A percentile compares a stretch with the other conserved stretches of the same genome.
These are phyloP conservation scores for Pollicipes pollicipes DNA, from an alignment of 1,140 invertebrate species.

Conservation along the genomic window DNA sequence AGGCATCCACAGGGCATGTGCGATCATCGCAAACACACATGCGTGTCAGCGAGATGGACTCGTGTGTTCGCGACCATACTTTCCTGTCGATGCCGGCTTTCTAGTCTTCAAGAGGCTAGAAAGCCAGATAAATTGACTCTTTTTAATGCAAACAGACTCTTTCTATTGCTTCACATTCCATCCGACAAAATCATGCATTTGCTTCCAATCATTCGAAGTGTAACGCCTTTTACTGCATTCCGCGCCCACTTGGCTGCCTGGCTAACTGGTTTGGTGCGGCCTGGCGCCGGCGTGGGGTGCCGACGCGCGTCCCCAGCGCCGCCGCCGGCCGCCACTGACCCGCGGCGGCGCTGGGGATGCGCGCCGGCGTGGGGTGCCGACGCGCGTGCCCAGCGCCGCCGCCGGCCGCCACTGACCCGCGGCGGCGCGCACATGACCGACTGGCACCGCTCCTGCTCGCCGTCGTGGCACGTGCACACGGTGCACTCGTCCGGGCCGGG, in stretches of 20 bases:
- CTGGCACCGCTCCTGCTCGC: slow-evolving; percentile 63
- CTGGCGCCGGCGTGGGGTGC: too few species aligned
- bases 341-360: slow-evolving; percentile 10
- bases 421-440: slow-evolving; percentile 66
- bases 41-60: too few species aligned
- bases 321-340: slow-evolving; percentile 11
- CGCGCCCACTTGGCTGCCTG: neutral
- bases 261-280: too few species aligned
- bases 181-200: slow-evolving; percentile 8
- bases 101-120: too few species aligned
- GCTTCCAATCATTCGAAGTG: neutral
- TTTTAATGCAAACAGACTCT: too few species aligned
- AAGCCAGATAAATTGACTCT: too few species aligned
- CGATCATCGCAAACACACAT: too few species aligned
- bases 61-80: too few species aligned
- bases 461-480: slow-evolving; percentile 65
- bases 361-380: slow-evolving; percentile 8
- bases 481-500: slow-evolving; percentile 70
- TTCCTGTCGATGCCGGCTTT: too few species aligned
- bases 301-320: too few species aligned
- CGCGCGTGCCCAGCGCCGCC: too few species aligned
- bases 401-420: slow-evolving; percentile 57
- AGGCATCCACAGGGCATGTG: too few species aligned
- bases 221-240: slow-evolving; percentile 8
- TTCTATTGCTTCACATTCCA: slow-evolving; percentile 11